These are phyloP conservation scores for Heliconius hortense DNA, from an alignment of 2,888 invertebrate species.

Conservation along the genomic window DNA sequence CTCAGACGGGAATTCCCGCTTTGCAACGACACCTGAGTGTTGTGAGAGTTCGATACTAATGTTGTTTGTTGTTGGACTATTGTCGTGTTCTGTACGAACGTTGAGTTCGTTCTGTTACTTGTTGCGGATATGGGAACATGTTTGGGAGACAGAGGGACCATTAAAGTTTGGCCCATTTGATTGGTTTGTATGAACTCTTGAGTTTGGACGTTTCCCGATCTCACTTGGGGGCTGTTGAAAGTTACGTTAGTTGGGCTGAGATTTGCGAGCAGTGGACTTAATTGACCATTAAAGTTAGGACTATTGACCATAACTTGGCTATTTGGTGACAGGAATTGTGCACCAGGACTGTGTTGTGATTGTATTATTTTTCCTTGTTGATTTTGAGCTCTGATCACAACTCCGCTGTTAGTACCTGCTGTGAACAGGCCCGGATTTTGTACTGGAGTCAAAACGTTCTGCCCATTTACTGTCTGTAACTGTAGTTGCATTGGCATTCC, in stretches of 20 bases:
- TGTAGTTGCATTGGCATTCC: conserved; percentile 88
- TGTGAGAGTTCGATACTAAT: conserved; percentile 86
- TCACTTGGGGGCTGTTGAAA: conserved; percentile 80
- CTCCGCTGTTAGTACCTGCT: conserved; percentile 86
- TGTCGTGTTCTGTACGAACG: conserved; percentile 92
- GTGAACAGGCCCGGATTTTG: conserved; percentile 85
- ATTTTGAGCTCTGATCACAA: conserved; percentile 89
- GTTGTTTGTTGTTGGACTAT: conserved; percentile 92
- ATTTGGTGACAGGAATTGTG: conserved; percentile 88
- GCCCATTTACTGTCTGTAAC: conserved; percentile 90
- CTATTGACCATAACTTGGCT: conserved; percentile 90
- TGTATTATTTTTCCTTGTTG: conserved; percentile 87
- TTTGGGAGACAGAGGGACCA: conserved; percentile 86
- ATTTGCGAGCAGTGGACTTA: conserved; percentile 89
- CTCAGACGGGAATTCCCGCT: conserved; percentile 74
- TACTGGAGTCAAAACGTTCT: conserved; percentile 88
- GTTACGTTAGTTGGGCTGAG: conserved; percentile 87
- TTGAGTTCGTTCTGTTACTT: conserved; percentile 84
- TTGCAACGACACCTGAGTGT: conserved; percentile 60
- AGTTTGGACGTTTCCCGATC: conserved; percentile 82
- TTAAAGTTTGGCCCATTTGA: conserved; percentile 86
- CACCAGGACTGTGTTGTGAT: conserved; percentile 85
- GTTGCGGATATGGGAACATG: conserved; percentile 80
- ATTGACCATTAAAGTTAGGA: conserved; percentile 86
- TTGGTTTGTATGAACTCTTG: conserved; percentile 88